phyloP scores from a whole-genome alignment of 2,797 vertebrate genomes.

The Astyanax mexicanus region DNA sequence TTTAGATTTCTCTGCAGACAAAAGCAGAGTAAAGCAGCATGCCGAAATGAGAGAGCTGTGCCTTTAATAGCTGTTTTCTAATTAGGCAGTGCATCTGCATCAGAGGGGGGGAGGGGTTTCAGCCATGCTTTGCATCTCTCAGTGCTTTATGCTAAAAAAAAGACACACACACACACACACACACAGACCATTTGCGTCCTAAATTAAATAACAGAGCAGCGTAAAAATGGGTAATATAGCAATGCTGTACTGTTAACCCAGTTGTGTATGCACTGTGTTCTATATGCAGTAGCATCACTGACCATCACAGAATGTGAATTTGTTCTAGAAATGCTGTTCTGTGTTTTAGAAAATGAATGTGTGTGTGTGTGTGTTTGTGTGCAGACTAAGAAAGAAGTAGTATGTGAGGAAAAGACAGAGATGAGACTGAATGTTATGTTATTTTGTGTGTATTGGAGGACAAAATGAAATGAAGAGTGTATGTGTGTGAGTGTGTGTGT shows the following conservation, averaged over 20 bases:
- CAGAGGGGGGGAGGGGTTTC: constrained; percentile 63
- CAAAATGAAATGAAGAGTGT: too few relatives aligned
- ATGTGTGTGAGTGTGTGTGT: constrained; percentile 1
- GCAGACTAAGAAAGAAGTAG: too few relatives aligned
- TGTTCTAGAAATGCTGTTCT: neutral
- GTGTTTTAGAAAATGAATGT: neutral
- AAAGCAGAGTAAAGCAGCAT: neutral
- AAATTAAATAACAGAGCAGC: neutral
- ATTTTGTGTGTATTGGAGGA: too few relatives aligned
- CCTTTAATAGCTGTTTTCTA: constrained; percentile 77
- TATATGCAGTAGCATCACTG: neutral
- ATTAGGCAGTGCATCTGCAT: constrained; percentile 70
- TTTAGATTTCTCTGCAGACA: constrained; percentile 18
- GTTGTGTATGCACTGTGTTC: too few relatives aligned
- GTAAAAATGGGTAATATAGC: neutral
- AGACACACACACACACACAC: neutral
- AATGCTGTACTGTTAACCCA: too few relatives aligned
- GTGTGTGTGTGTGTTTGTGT: neutral
- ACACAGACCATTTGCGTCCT: constrained; percentile 31
- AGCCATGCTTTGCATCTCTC: constrained; percentile 56
- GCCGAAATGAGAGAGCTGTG: constrained; percentile 63
- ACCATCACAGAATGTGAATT: constrained; percentile 11
- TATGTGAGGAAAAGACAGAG: constrained; percentile 7
- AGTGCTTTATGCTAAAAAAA: constrained; percentile 50
- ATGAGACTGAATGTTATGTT: too few relatives aligned